A percentile compares a stretch with the other conserved stretches of the same genome.
Evolutionary conservation across 1,140 invertebrate species (phyloP).

Genomic region (Trigoniulus corallinus): DNA sequence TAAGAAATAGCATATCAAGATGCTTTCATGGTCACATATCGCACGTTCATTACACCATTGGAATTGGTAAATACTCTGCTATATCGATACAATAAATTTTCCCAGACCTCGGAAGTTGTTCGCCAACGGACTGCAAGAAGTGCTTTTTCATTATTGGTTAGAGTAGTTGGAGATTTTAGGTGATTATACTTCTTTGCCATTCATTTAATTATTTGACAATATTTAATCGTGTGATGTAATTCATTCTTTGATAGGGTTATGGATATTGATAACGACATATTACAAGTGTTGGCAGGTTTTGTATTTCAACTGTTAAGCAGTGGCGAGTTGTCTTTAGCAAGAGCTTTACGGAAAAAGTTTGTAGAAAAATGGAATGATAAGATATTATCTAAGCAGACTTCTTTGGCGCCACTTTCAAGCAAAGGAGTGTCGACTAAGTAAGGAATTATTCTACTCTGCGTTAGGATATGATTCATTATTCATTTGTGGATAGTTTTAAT

Average conservation of each 20-base stretch:
- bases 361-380: conserved; percentile 69
- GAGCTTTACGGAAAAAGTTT: conserved; percentile 71
- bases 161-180: conserved; percentile 87
- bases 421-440: conserved; percentile 15
- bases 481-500: not conserved
- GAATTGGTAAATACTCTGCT: conserved; percentile 75
- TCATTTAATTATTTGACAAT: too few species aligned
- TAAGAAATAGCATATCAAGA: conserved; percentile 87
- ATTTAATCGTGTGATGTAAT: not conserved
- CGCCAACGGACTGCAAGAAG: conserved; percentile 66
- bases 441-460: not conserved
- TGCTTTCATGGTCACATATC: conserved; percentile 90
- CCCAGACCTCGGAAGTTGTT: conserved; percentile 36
- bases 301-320: conserved; percentile 70
- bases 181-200: conserved; percentile 32
- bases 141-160: conserved; percentile 71
- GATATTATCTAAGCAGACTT: conserved; percentile 32
- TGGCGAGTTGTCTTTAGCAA: conserved; percentile 73
- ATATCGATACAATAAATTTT: conserved; percentile 67
- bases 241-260: conserved; percentile 39
- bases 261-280: conserved; percentile 49
- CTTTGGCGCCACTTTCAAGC: conserved; percentile 23
- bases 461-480: not conserved
- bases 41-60: conserved; percentile 80
- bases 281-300: conserved; percentile 54